Conservation (phyloP, 1,140 invertebrate genomes). For the Ptiloglossa arizonensis region DNA sequence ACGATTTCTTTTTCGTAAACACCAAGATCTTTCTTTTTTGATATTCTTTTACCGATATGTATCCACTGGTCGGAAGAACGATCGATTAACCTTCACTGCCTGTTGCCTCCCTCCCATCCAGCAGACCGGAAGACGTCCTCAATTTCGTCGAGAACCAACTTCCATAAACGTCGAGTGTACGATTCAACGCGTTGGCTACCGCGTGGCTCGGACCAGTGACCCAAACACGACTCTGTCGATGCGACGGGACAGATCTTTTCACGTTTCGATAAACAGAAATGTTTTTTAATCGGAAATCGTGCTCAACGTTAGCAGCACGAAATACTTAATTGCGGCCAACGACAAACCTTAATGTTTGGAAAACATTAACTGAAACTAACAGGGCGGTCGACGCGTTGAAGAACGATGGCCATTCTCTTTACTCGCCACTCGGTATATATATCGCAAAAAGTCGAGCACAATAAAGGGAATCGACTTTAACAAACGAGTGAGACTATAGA, state of each 20-base stretch:
- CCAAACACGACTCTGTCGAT: too few relatives aligned
- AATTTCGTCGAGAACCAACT: background rate
- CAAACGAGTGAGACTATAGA: slow-evolving; percentile 76
- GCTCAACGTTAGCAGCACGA: too few relatives aligned
- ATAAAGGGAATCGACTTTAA: background rate
- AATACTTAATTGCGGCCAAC: too few relatives aligned
- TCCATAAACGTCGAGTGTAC: background rate
- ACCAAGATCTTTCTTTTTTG: too few relatives aligned
- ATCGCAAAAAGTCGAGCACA: background rate
- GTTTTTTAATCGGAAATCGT: background rate
- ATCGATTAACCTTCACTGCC: slow-evolving; percentile 40
- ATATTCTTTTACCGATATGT: too few relatives aligned
- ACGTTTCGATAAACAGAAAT: background rate
- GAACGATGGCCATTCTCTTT: slow-evolving; percentile 72
- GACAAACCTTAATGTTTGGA: background rate
- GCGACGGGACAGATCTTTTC: too few relatives aligned
- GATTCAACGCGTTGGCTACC: background rate
- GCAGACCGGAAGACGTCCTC: background rate
- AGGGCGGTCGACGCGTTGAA: background rate
- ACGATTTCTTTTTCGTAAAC: background rate
- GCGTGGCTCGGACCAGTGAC: too few relatives aligned
- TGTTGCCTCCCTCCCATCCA: background rate
- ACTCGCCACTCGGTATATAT: slow-evolving; percentile 69
- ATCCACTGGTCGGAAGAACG: too few relatives aligned
- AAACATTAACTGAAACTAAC: background rate